phyloP scores from a whole-genome alignment of 1,140 invertebrate genomes.

The Papilio machaon region DNA sequence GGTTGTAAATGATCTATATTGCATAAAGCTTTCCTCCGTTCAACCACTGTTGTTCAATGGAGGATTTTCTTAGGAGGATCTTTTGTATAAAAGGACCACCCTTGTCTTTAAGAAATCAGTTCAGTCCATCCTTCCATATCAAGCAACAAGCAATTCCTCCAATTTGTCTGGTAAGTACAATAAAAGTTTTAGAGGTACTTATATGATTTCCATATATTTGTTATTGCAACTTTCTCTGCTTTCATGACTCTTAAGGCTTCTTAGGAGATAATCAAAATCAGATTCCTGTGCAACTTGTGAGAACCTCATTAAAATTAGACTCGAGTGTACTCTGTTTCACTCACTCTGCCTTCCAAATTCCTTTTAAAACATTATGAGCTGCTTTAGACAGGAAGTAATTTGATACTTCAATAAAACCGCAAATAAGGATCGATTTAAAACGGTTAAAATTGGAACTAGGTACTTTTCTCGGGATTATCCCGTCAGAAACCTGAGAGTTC shows the following conservation, averaged over 20 bases:
- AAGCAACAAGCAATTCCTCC: slow-evolving; percentile 45
- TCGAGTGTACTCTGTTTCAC: not conserved
- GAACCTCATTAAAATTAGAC: not conserved
- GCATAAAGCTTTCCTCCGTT: slow-evolving; percentile 37
- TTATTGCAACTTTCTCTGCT: not conserved
- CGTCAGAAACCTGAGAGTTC: not conserved
- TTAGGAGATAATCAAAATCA: not conserved
- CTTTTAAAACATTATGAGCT: not conserved
- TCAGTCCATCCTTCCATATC: slow-evolving; percentile 57
- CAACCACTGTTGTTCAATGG: slow-evolving; percentile 29
- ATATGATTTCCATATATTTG: not conserved
- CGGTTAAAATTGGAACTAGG: too few species aligned
- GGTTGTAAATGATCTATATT: slow-evolving; percentile 23
- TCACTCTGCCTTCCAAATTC: not conserved
- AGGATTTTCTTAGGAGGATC: slow-evolving; percentile 43
- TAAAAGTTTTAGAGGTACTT: not conserved
- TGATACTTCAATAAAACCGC: too few species aligned
- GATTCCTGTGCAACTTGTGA: not conserved
- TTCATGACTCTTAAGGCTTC: too few species aligned
- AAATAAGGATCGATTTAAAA: too few species aligned
- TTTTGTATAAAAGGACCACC: slow-evolving; percentile 63
- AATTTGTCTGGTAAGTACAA: slow-evolving; percentile 65
- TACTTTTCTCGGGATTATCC: not conserved
- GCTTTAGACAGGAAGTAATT: not conserved
- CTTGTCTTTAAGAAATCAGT: slow-evolving; percentile 53